Base-by-base conservation (phyloP, 2,113 vertebrate genomes). In the Tachuris rubrigastra region DNA sequence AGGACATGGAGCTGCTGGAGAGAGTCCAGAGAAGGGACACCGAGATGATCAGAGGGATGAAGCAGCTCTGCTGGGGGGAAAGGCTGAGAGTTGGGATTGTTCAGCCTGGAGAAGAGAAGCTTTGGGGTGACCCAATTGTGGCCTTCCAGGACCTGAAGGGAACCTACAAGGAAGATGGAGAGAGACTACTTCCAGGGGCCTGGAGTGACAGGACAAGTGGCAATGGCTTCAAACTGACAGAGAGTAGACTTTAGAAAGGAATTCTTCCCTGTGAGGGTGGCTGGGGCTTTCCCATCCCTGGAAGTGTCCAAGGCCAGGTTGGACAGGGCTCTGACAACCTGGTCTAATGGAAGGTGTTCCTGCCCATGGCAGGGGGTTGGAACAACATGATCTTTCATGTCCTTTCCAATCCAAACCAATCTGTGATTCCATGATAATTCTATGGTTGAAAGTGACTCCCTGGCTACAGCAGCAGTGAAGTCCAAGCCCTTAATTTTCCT, bases 291-390 rank as follows among this genome's bases (percentile, higher is more conserved):
- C 11, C 53, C 63, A 44, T 28, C 33, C 37, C 37, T 77, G 46
- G 22, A 0, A 69, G 9, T 44, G 55, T 46, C 0, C 28, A 0
- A 53, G 65, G 28, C 18, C 23, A 46, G 39, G 18, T 0, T 69
- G 73, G 28, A 9, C 39, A 41, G 39, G 28, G 9, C 28, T 77
- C 6, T 15, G 53, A 78, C 53, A 37, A 9, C 0, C 33, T 77
- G 33, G 27, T 8, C 0, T 23, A 19, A n/a, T 30, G 6, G 39
- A 39, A 71, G 22, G 18, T 52, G 37, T 27, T 37, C 37, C 27
- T 44, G 33, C 5, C 33, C 33, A 6, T 28, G 46, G 33, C 46
- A 77, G 5, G 2, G 9, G 1, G 1, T 2, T 33, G 23, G n/a
- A 53, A 71, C 3, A 1, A 6, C 18, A 8, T 46, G 28, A 6